Conservation (phyloP, 2,113 vertebrate species). For the Hippocampus abdominalis region DNA sequence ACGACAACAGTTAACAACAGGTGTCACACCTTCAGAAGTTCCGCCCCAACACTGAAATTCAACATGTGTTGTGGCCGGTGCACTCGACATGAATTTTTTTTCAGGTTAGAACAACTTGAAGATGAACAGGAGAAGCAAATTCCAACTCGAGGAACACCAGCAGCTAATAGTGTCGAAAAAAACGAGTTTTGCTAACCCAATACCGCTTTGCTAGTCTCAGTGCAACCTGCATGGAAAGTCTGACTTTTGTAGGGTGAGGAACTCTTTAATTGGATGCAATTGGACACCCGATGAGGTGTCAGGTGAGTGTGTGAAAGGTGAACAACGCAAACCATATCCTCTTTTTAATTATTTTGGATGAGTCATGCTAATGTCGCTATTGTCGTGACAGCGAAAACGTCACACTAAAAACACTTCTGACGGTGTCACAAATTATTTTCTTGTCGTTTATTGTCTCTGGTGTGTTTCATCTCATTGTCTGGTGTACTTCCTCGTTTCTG, state of each 20-base stretch:
- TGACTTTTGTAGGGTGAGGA: neutral
- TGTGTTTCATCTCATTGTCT: slow-evolving; percentile 53
- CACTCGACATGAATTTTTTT: too few species aligned
- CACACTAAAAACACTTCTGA: neutral
- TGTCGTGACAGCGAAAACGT: neutral
- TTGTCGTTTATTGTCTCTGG: slow-evolving; percentile 39
- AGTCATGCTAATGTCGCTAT: neutral
- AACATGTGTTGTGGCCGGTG: too few species aligned
- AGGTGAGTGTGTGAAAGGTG: too few species aligned
- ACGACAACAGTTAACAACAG: too few species aligned
- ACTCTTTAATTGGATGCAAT: neutral
- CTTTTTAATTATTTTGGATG: neutral
- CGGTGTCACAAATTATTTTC: slow-evolving; percentile 3
- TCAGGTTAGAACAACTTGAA: too few species aligned
- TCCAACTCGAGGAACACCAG: too few species aligned
- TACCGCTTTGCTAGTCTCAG: neutral
- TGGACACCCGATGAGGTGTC: too few species aligned
- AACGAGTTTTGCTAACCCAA: too few species aligned
- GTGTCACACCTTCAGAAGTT: too few species aligned
- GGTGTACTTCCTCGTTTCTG: slow-evolving; percentile 48
- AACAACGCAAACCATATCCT: neutral
- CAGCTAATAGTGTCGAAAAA: too few species aligned
- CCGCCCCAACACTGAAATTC: too few species aligned
- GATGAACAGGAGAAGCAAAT: too few species aligned
- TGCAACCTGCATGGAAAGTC: neutral